phyloP scores from a whole-genome alignment of 35 echinoderm and acorn worm species.

The Chiridota heheva region DNA sequence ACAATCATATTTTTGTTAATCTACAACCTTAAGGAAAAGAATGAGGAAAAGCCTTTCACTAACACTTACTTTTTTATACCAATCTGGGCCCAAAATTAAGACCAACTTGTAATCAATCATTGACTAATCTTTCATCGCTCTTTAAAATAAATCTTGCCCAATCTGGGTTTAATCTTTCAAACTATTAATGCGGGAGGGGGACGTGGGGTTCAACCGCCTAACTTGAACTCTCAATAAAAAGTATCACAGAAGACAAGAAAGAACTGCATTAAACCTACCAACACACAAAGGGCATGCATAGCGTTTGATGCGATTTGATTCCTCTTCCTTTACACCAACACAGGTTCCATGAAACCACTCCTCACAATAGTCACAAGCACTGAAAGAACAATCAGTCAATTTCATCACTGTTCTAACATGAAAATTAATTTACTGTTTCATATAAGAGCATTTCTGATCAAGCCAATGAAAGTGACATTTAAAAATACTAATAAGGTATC shows the following conservation, averaged over 20 bases:
- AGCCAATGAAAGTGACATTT: neutral
- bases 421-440: too few species aligned
- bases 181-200: neutral
- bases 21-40: too few species aligned
- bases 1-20: too few species aligned
- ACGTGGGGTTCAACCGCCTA: neutral
- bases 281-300: slow-evolving; percentile 87
- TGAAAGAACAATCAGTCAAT: slow-evolving; percentile 25
- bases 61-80: too few species aligned
- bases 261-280: slow-evolving; percentile 40
- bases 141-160: neutral
- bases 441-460: neutral
- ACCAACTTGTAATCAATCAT: too few species aligned
- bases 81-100: too few species aligned
- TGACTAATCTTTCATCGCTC: too few species aligned
- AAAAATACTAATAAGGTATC: neutral
- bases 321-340: slow-evolving; percentile 66
- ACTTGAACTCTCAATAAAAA: neutral
- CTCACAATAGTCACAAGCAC: slow-evolving; percentile 96
- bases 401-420: neutral
- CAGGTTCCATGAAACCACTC: slow-evolving; percentile 98
- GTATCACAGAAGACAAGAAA: neutral
- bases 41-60: too few species aligned
- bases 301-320: slow-evolving; percentile 71
- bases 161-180: neutral